Evolutionary conservation across 2,888 invertebrate genomes (phyloP).

Genomic region (Sphinx pinastri): DNA sequence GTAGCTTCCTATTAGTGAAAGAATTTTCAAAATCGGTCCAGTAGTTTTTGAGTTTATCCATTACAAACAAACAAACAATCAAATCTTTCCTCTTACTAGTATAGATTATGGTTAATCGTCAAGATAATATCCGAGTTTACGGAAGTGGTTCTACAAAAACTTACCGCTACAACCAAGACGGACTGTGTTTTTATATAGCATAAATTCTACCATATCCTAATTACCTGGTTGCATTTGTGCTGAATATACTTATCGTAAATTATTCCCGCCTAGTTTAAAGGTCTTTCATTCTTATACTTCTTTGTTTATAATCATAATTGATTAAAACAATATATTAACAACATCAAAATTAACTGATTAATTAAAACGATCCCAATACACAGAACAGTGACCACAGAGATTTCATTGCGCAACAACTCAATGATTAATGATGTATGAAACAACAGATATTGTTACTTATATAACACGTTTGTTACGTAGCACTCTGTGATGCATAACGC

Average conservation of each 20-base stretch:
- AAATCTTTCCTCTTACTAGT: no score
- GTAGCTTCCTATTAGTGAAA: no score
- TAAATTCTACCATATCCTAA: no score
- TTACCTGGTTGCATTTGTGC: no score
- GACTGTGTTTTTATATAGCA: no score
- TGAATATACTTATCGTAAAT: no score
- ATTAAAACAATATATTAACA: no score
- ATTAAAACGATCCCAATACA: conserved; percentile 9
- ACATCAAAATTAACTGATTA: conserved; percentile 6
- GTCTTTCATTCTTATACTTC: neutral
- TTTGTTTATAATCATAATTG: neutral
- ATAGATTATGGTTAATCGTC: neutral
- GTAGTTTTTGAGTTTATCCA: no score
- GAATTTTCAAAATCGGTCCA: no score
- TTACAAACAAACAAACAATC: no score
- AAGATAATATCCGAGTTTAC: no score
- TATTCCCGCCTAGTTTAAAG: no score
- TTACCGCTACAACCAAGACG: neutral
- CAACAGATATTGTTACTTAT: conserved; percentile 8
- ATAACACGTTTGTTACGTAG: conserved; percentile 1
- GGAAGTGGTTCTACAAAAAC: neutral
- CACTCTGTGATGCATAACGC: conserved; percentile 42
- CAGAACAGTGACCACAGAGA: conserved; percentile 13
- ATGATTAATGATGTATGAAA: conserved; percentile 15
- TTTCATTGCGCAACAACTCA: conserved; percentile 9